Base-by-base conservation (phyloP, 2,888 invertebrate species). In the Cactoblastis cactorum region DNA sequence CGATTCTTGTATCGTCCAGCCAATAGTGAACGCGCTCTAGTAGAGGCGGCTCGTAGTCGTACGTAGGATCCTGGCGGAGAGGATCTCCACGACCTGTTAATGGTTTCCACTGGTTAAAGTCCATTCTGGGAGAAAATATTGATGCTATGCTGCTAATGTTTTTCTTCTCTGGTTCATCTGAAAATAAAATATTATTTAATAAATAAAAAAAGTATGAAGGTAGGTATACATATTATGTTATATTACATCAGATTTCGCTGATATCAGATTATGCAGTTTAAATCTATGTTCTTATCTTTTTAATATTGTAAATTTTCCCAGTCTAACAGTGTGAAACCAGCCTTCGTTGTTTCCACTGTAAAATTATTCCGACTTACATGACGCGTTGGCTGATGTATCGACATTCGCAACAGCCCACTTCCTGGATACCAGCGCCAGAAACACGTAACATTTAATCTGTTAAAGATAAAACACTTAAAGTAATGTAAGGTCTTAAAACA, bases 41-140 rank as follows among this genome's bases (percentile, higher is more conserved):
- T 1, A 94, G 93, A 0, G 96, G 96, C 0, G 96, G 96, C 51
- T 95, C 95, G 73, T 96, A 96, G 72, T 95, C 95, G 73, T 94
- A 95, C 0, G 96, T 96, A 6, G 96, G 96, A 71, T 96, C 95
- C 70, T 95, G 95, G 65, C 95, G 94, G 41, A 96, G 73, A 0
- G 95, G 95, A 77, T 96, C 95, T 0, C 95, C 95, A 51, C 94
- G 92, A 3, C 95, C 96, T 38, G 96, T 90, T 55, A 89, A 59
- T 0, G 96, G 96, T 57, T 94, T 94, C 96, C 95, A 96, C 77
- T 95, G 95, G 65, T 95, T 95, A 76, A 95, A 95, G 72, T 95
- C 95, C 92, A 95, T 92, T 11, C 95, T 92, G 0, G 95, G 95
- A 0, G 93, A 93, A 67, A 94, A 94, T 53, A 93, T 76, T 8